Conservation (phyloP, 2,797 vertebrate species). For the Heterohyrax brucei region DNA sequence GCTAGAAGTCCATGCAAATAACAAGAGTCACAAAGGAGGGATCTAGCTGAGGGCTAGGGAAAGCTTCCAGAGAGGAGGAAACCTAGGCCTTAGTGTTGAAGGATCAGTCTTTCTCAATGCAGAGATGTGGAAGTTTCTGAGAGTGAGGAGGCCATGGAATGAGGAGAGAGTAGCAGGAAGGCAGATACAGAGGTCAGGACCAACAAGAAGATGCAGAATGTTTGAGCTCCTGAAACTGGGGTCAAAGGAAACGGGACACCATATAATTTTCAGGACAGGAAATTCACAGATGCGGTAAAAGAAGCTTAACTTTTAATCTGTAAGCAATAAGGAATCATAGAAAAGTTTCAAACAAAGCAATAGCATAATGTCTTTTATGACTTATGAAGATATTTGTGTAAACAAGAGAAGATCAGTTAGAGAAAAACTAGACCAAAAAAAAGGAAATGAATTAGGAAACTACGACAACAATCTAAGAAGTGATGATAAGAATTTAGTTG, state of each 20-base stretch:
- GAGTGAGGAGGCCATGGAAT: background rate
- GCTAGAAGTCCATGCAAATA: background rate
- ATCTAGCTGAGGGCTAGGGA: background rate
- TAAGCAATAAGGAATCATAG: background rate
- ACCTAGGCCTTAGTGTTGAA: background rate
- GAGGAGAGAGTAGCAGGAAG: background rate
- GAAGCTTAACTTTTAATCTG: background rate
- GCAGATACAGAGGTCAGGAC: background rate
- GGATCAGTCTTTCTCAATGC: fast-evolving
- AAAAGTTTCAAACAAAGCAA: background rate
- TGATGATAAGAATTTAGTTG: background rate
- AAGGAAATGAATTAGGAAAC: background rate
- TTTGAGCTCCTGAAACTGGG: background rate
- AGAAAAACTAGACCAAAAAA: background rate
- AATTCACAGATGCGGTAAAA: background rate
- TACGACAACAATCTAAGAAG: background rate
- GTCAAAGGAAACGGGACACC: background rate
- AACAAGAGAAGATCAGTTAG: background rate
- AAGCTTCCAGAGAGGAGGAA: background rate
- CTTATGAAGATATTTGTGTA: background rate
- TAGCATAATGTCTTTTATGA: background rate
- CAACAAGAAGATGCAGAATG: background rate
- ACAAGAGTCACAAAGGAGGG: background rate
- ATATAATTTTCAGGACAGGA: background rate
- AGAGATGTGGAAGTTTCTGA: background rate